These are phyloP conservation scores for Lochmaea capreae DNA, from an alignment of 2,888 invertebrate genomes.

Conservation along the genomic window DNA sequence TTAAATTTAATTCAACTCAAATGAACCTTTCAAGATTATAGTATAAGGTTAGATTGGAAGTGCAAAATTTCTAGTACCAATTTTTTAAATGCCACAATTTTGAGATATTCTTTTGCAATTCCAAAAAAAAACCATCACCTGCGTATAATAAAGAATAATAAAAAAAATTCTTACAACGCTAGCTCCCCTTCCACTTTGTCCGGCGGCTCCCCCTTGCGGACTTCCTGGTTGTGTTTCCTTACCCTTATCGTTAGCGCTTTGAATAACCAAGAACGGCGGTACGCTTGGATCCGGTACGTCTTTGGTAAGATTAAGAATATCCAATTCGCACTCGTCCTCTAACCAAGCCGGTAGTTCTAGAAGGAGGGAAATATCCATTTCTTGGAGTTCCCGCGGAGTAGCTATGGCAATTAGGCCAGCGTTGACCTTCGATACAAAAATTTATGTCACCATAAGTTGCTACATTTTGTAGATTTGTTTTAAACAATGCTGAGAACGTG, in stretches of 20 bases:
- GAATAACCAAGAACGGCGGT: slow-evolving; percentile 92
- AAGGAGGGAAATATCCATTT: slow-evolving; percentile 94
- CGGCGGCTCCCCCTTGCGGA: slow-evolving; percentile 78
- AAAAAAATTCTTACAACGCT: slow-evolving; percentile 78
- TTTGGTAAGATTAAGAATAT: slow-evolving; percentile 87
- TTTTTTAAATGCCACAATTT: too few species aligned
- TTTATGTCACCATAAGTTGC: not conserved
- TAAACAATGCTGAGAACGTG: too few species aligned
- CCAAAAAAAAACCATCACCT: too few species aligned
- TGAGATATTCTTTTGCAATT: too few species aligned
- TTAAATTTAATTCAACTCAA: not conserved
- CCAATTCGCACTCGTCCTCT: slow-evolving; percentile 97
- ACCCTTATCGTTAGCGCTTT: slow-evolving; percentile 72
- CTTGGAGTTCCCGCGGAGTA: slow-evolving; percentile 94
- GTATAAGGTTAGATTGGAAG: not conserved
- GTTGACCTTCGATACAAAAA: slow-evolving; percentile 70
- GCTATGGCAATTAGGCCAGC: slow-evolving; percentile 89
- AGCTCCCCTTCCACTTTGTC: slow-evolving; percentile 87
- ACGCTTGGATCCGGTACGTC: slow-evolving; percentile 66
- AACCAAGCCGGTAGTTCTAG: slow-evolving; percentile 93
- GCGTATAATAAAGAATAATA: not conserved
- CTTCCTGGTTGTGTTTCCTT: slow-evolving; percentile 70
- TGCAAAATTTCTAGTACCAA: not conserved
- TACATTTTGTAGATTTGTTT: too few species aligned
- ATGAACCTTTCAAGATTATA: too few species aligned